Evolutionary conservation across 2,888 invertebrate species (phyloP).

Genomic region (Prosapia bicincta): DNA sequence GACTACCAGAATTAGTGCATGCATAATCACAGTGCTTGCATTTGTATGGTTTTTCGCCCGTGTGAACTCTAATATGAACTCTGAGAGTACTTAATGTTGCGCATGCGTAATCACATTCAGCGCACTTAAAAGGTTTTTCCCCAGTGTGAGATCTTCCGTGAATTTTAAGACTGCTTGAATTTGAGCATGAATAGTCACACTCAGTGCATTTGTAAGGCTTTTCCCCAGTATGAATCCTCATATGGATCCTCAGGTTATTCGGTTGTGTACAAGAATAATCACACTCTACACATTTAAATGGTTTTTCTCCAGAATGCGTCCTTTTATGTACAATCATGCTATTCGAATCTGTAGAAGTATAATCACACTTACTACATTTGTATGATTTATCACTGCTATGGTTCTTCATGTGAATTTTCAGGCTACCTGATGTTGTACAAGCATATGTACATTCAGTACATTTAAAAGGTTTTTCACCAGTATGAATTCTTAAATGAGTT

Average conservation of each 20-base stretch:
- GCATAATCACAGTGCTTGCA: slow-evolving; percentile 13
- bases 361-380: slow-evolving; percentile 6
- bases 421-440: background rate
- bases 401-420: background rate
- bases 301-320: no score
- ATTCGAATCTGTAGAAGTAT: background rate
- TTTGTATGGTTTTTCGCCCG: background rate
- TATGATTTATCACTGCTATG: background rate
- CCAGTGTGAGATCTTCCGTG: slow-evolving; percentile 18
- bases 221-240: slow-evolving; percentile 4
- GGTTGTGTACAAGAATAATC: slow-evolving; percentile 11
- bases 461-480: slow-evolving; percentile 11
- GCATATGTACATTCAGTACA: background rate
- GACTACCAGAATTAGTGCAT: background rate
- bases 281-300: slow-evolving; percentile 11
- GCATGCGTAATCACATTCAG: slow-evolving; percentile 10
- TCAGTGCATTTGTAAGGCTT: slow-evolving; percentile 4
- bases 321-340: slow-evolving; percentile 10
- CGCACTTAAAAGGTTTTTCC: no score
- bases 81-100: background rate
- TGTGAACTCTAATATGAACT: slow-evolving; percentile 8
- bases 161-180: slow-evolving; percentile 9
- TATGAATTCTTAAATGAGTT: slow-evolving; percentile 13
- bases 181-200: slow-evolving; percentile 7
- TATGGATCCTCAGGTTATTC: background rate